These are phyloP conservation scores for Euglossa dilemma DNA, from an alignment of 1,140 invertebrate genomes.

Conservation along the genomic window DNA sequence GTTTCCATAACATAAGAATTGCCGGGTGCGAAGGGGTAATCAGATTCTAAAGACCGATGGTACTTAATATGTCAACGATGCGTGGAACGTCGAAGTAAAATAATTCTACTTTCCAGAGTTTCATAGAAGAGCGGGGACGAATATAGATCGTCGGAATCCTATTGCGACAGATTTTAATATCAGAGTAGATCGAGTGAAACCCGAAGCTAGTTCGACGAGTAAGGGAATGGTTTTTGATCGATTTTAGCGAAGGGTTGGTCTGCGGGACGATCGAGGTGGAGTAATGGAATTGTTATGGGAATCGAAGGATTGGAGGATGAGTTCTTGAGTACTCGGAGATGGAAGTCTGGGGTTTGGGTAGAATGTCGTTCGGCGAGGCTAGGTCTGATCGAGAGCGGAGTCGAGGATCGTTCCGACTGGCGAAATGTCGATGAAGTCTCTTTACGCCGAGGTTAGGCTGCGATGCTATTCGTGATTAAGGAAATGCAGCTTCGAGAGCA, in stretches of 20 bases:
- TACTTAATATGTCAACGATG: too few species aligned
- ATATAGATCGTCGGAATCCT: neutral
- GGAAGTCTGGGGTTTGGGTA: neutral
- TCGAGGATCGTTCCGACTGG: neutral
- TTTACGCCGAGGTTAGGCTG: too few species aligned
- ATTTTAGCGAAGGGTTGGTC: neutral
- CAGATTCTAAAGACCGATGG: too few species aligned
- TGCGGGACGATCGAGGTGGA: neutral
- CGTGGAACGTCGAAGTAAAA: too few species aligned
- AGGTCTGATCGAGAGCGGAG: neutral
- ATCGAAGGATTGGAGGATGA: neutral
- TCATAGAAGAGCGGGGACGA: too few species aligned
- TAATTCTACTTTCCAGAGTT: too few species aligned
- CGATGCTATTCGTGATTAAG: neutral
- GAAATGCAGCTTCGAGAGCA: neutral
- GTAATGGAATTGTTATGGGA: conserved; percentile 27
- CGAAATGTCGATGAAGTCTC: neutral
- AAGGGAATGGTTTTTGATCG: neutral
- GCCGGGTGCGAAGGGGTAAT: too few species aligned
- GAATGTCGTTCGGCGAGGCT: neutral
- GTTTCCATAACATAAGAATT: too few species aligned
- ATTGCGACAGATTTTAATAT: neutral
- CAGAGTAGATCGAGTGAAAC: neutral
- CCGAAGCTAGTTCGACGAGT: neutral
- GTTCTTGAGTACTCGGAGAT: conserved; percentile 6